These are phyloP conservation scores for Loriculus beryllinus DNA, from an alignment of 2,797 vertebrate genomes.

Conservation along the genomic window DNA sequence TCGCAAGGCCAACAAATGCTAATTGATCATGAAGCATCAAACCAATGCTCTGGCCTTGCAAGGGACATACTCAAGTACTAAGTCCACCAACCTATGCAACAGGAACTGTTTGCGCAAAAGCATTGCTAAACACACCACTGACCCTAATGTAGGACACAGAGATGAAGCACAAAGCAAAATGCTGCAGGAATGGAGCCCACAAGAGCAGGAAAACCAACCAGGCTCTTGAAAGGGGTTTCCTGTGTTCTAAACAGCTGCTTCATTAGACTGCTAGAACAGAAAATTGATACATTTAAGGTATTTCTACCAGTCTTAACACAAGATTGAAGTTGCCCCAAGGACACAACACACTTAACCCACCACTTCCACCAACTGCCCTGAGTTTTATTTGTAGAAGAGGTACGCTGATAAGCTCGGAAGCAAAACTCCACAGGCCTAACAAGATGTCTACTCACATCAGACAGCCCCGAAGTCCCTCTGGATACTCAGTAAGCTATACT, in stretches of 20 bases:
- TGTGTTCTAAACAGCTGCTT: neutral
- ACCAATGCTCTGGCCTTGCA: neutral
- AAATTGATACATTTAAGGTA: neutral
- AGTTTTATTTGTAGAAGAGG: neutral
- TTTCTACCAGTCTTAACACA: neutral
- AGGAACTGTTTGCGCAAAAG: neutral
- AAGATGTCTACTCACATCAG: neutral
- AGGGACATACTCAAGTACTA: neutral
- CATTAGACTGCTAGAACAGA: neutral
- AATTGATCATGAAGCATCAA: neutral
- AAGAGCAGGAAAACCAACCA: neutral
- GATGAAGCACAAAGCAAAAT: neutral
- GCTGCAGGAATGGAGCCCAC: neutral
- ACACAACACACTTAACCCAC: neutral
- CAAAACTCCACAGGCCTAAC: neutral
- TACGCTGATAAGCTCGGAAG: neutral
- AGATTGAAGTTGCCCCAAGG: neutral
- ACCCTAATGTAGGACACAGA: neutral
- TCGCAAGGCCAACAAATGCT: neutral
- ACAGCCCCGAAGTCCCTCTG: neutral
- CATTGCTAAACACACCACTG: accelerated
- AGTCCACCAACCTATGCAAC: neutral
- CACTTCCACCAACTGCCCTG: neutral
- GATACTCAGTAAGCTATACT: neutral
- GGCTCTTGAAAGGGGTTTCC: neutral